Conservation (phyloP, 2,113 vertebrate species). For the Lepidothrix coronata region DNA sequence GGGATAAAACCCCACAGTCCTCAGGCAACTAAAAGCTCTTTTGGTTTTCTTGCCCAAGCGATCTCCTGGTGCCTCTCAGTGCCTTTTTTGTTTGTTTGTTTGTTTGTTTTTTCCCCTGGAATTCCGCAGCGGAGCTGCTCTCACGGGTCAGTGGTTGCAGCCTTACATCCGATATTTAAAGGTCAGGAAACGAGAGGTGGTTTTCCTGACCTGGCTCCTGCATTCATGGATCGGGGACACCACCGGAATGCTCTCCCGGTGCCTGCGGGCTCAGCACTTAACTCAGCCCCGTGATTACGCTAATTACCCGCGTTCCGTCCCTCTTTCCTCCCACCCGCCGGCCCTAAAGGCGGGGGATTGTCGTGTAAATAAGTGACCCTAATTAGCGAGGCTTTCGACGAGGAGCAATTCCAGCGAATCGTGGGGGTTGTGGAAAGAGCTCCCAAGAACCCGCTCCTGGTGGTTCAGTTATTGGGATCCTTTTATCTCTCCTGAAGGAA, state of each 20-base stretch:
- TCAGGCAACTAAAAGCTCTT: background rate
- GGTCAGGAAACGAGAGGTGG: background rate
- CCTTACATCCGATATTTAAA: background rate
- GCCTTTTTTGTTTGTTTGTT: no score
- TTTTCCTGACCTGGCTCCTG: background rate
- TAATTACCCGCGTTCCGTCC: slow-evolving; percentile 1
- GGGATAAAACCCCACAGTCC: background rate
- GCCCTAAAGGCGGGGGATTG: background rate
- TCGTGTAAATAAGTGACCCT: slow-evolving; percentile 30
- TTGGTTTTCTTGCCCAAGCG: background rate
- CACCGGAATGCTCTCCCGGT: background rate
- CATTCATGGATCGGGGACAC: background rate
- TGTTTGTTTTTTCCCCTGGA: background rate
- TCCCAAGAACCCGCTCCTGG: background rate
- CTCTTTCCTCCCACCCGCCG: background rate
- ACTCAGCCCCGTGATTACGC: background rate
- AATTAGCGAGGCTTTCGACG: slow-evolving; percentile 2
- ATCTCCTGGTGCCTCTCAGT: background rate
- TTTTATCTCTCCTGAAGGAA: background rate
- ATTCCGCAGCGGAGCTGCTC: background rate
- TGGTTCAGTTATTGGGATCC: background rate
- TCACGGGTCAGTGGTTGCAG: background rate
- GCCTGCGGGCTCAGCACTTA: background rate
- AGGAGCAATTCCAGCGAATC: background rate
- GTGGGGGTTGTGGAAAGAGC: background rate